Evolutionary conservation across 2,113 vertebrate genomes (phyloP).

Genomic region (Callospermophilus lateralis): DNA sequence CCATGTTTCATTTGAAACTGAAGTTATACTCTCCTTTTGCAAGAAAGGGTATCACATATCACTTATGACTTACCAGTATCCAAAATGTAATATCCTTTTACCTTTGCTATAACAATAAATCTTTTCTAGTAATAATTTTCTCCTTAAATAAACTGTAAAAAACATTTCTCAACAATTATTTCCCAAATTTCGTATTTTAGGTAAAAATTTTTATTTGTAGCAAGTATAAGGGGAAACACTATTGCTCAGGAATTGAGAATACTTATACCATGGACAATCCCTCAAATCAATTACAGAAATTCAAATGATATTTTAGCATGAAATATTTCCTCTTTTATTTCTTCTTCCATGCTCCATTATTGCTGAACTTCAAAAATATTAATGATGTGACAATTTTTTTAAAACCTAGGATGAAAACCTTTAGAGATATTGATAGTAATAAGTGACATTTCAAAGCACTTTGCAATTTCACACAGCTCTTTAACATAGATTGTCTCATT

Average conservation of each 20-base stretch:
- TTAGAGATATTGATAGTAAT: slow-evolving; percentile 60
- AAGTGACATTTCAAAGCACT: slow-evolving; percentile 64
- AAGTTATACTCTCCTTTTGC: background rate
- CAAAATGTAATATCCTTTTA: background rate
- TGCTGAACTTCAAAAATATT: slow-evolving; percentile 60
- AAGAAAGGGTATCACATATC: background rate
- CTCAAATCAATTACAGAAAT: slow-evolving; percentile 17
- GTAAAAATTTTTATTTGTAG: slow-evolving; percentile 1
- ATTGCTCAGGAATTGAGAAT: background rate
- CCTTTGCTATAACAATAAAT: background rate
- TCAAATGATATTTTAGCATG: slow-evolving; percentile 39
- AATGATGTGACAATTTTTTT: slow-evolving; percentile 11
- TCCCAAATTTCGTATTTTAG: background rate
- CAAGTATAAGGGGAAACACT: background rate
- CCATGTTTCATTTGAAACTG: background rate
- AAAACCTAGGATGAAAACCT: slow-evolving; percentile 21
- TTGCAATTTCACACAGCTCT: slow-evolving; percentile 61
- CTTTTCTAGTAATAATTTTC: slow-evolving; percentile 21
- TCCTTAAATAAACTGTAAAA: slow-evolving; percentile 29
- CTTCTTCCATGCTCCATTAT: background rate
- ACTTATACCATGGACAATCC: slow-evolving; percentile 14
- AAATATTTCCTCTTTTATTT: slow-evolving; percentile 40
- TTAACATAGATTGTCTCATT: slow-evolving; percentile 53
- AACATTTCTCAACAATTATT: slow-evolving; percentile 3
- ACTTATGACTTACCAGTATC: background rate